Evolutionary conservation across 2,797 vertebrate genomes (phyloP).

Genomic region (Chaetodon trifasciatus): DNA sequence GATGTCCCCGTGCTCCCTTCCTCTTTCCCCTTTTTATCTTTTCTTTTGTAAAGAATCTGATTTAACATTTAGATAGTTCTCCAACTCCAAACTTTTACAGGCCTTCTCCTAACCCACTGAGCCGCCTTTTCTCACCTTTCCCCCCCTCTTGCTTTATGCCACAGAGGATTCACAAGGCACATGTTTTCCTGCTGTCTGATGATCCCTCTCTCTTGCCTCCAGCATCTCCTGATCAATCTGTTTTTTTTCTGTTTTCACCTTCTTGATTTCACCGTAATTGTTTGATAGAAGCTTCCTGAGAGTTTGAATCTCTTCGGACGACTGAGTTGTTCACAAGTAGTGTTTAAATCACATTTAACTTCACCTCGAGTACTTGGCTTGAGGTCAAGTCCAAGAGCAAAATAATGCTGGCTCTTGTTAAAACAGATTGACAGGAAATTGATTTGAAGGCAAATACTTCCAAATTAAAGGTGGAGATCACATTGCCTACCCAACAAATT

Average conservation of each 20-base stretch:
- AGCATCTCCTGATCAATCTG: constrained; percentile 74
- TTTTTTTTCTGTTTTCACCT: constrained; percentile 54
- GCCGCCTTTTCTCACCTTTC: constrained; percentile 46
- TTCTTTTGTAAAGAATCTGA: constrained; percentile 62
- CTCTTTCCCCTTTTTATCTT: constrained; percentile 46
- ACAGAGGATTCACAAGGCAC: constrained; percentile 63
- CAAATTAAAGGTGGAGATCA: constrained; percentile 55
- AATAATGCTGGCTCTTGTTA: constrained; percentile 15
- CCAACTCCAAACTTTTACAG: constrained; percentile 52
- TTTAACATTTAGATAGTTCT: constrained; percentile 70
- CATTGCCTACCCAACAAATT: constrained; percentile 50
- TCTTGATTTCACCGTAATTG: constrained; percentile 17
- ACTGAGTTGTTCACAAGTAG: background rate
- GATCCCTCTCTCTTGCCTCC: constrained; percentile 54
- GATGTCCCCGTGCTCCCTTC: constrained; percentile 74
- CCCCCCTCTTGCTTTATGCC: constrained; percentile 57
- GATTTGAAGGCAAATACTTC: constrained; percentile 56
- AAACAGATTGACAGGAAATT: constrained; percentile 73
- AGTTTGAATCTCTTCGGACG: constrained; percentile 25
- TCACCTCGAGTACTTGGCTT: background rate
- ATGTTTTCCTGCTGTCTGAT: constrained; percentile 56
- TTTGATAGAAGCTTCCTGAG: constrained; percentile 16
- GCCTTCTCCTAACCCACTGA: constrained; percentile 71
- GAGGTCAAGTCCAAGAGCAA: constrained; percentile 11
- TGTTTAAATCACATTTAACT: background rate